Percentiles rank a stretch among this genome's conserved stretches.
phyloP scores from a whole-genome alignment of 2,113 vertebrate genomes.

The Pelusios castaneus region DNA sequence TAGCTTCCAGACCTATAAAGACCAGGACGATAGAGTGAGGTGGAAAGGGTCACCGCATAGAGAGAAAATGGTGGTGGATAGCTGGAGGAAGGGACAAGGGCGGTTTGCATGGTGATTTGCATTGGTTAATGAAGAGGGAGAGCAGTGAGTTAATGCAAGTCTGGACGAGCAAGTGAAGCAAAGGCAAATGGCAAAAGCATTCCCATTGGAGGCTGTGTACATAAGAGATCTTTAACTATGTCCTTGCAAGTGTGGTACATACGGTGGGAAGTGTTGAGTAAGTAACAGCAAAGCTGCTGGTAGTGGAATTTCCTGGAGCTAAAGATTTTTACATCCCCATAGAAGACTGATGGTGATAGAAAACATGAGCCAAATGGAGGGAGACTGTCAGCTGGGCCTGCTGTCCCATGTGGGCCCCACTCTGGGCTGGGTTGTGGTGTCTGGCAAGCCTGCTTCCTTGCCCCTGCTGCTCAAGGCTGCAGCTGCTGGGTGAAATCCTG shows the following conservation, averaged over 20 bases:
- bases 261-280: background rate
- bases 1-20: background rate
- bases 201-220: too few species aligned
- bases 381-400: background rate
- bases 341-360: too few species aligned
- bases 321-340: background rate
- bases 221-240: too few species aligned
- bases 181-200: background rate
- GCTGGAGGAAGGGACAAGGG: background rate
- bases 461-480: background rate
- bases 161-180: background rate
- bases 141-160: background rate
- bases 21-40: background rate
- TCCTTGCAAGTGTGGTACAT: background rate
- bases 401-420: background rate
- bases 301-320: background rate
- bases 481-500: background rate
- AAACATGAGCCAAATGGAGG: too few species aligned
- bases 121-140: background rate
- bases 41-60: background rate
- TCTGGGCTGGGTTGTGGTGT: background rate
- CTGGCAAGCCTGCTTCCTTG: background rate
- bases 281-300: background rate
- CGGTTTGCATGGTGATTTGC: background rate
- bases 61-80: background rate